These are phyloP conservation scores for Lochmaea crataegi DNA, from an alignment of 2,888 invertebrate genomes.

Conservation along the genomic window DNA sequence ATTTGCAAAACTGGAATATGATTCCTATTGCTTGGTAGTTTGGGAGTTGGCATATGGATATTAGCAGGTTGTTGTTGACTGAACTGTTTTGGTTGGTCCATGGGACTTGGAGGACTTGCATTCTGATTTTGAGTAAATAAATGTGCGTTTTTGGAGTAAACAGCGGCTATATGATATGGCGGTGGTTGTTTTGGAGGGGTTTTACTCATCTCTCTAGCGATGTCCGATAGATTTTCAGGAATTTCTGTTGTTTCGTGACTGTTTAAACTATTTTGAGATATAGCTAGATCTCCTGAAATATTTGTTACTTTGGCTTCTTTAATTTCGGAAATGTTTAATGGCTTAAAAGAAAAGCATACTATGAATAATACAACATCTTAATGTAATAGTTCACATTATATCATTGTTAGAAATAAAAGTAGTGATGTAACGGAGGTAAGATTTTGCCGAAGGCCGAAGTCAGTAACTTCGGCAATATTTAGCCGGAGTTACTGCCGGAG, in stretches of 20 bases:
- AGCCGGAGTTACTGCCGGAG: no score
- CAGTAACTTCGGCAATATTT: no score
- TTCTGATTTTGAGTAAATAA: slow-evolving; percentile 65
- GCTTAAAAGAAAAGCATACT: slow-evolving; percentile 23
- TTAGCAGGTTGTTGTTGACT: slow-evolving; percentile 58
- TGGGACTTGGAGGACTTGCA: slow-evolving; percentile 55
- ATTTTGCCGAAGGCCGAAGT: no score
- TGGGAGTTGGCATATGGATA: slow-evolving; percentile 58
- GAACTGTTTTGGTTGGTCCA: slow-evolving; percentile 58
- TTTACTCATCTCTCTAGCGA: slow-evolving; percentile 48
- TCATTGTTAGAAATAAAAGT: not conserved
- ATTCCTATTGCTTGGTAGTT: slow-evolving; percentile 51
- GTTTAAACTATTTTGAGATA: slow-evolving; percentile 52
- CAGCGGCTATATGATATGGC: slow-evolving; percentile 87
- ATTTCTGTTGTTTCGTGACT: slow-evolving; percentile 46
- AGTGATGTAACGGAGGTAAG: no score
- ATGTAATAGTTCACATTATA: not conserved
- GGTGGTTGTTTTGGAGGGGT: slow-evolving; percentile 73
- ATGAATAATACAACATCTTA: not conserved
- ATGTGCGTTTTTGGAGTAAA: slow-evolving; percentile 83
- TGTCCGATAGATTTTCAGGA: slow-evolving; percentile 45
- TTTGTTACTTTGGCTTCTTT: slow-evolving; percentile 65
- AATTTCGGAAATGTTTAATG: slow-evolving; percentile 59
- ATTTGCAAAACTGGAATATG: slow-evolving; percentile 37
- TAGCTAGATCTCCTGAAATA: slow-evolving; percentile 52